Conservation (phyloP, 2,113 vertebrate species). For the Trematocara nigrifrons region DNA sequence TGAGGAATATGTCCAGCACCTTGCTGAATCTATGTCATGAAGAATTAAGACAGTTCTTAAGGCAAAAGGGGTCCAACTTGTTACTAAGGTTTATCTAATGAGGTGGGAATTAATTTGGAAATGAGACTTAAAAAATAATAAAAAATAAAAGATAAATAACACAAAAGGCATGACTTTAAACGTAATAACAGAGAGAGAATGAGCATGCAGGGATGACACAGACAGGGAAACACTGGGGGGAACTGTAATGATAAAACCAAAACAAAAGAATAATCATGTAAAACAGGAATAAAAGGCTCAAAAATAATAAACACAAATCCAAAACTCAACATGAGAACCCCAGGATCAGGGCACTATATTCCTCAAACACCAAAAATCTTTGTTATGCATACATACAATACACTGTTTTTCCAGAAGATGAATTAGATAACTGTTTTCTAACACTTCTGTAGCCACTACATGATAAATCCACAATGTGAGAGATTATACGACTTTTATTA, state of each 20-base stretch:
- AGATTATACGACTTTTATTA: neutral
- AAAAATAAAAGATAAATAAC: neutral
- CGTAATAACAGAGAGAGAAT: neutral
- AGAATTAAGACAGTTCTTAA: neutral
- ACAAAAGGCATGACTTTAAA: neutral
- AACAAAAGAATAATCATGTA: neutral
- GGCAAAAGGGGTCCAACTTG: neutral
- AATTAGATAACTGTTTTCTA: neutral
- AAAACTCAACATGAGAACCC: neutral
- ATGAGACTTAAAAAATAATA: neutral
- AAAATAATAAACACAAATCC: neutral
- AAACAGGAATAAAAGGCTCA: neutral
- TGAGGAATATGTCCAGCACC: neutral
- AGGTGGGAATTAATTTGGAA: neutral
- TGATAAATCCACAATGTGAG: neutral
- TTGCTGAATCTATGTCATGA: neutral
- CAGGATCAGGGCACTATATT: neutral
- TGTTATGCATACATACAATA: neutral
- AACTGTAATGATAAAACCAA: neutral
- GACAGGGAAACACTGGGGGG: neutral
- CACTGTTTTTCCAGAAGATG: neutral
- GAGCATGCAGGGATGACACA: neutral
- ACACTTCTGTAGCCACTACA: neutral
- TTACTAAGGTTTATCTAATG: neutral
- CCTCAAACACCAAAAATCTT: neutral